Conservation (phyloP, 2,888 invertebrate species). For the Microctonus aethiopoides region DNA sequence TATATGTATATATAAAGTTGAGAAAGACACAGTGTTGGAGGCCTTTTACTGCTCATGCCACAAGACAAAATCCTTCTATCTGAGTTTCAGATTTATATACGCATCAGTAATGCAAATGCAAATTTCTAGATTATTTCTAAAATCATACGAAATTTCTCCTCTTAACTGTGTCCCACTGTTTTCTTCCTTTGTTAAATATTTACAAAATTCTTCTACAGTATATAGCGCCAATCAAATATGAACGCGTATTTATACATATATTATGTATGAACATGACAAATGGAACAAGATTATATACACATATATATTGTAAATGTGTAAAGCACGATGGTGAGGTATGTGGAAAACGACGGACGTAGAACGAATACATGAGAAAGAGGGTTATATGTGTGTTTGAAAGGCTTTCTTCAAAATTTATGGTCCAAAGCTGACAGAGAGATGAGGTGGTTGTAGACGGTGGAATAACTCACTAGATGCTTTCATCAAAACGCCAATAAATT, state of each 20-base stretch:
- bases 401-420: constrained; percentile 47
- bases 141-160: too few species aligned
- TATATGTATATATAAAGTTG: background rate
- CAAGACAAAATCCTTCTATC: constrained; percentile 48
- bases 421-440: constrained; percentile 27
- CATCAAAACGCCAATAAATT: constrained; percentile 53
- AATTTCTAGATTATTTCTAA: background rate
- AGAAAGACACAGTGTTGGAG: background rate
- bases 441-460: constrained; percentile 28
- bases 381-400: too few species aligned
- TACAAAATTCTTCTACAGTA: too few species aligned
- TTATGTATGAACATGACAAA: background rate
- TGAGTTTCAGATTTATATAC: constrained; percentile 58
- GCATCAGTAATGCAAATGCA: constrained; percentile 54
- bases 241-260: too few species aligned
- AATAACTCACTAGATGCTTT: constrained; percentile 45
- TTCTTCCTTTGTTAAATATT: too few species aligned
- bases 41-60: background rate
- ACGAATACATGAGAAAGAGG: too few species aligned
- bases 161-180: too few species aligned
- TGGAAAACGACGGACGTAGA: too few species aligned
- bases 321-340: too few species aligned
- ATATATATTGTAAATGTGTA: too few species aligned
- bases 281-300: constrained; percentile 32
- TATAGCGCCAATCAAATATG: too few species aligned